Percentiles rank a stretch among this genome's conserved stretches.
Evolutionary conservation across 1,140 invertebrate genomes (phyloP).

Genomic region (Drosophila ogumai): DNA sequence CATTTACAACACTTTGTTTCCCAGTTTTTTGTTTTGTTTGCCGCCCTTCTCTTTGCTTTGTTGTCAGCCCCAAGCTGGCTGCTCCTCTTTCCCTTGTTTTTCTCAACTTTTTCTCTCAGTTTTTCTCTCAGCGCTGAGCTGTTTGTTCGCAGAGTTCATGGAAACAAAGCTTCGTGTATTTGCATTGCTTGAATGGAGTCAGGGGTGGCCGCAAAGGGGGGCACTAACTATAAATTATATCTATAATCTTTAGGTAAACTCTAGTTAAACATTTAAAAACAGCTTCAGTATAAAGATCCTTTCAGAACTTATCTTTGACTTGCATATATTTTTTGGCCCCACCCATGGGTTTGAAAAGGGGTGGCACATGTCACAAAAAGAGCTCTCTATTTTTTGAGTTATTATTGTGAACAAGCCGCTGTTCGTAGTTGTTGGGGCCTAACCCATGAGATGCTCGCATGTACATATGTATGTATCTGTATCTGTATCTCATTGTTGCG

Average conservation of each 20-base stretch:
- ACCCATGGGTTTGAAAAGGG: not conserved
- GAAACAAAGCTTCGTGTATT: conserved; percentile 38
- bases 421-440: conserved; percentile 41
- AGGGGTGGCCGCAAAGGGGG: not conserved
- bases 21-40: conserved; percentile 37
- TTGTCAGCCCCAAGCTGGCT: conserved; percentile 19
- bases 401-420: conserved; percentile 40
- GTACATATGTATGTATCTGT: conserved; percentile 18
- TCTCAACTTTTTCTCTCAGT: conserved; percentile 11
- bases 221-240: not conserved
- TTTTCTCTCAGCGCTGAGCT: conserved; percentile 2
- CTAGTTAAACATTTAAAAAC: not conserved
- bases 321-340: not conserved
- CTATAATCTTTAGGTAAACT: not conserved
- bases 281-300: not conserved
- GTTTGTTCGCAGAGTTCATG: conserved; percentile 46
- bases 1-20: conserved; percentile 23
- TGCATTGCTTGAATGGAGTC: conserved; percentile 30
- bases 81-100: conserved; percentile 22
- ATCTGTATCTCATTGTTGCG: conserved; percentile 61
- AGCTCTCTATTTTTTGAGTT: conserved; percentile 51
- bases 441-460: conserved; percentile 29
- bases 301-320: too few species aligned
- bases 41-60: conserved; percentile 51
- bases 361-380: conserved; percentile 50